Evolutionary conservation across 2,113 vertebrate species (phyloP).

Genomic region (Pangasianodon hypophthalmus): DNA sequence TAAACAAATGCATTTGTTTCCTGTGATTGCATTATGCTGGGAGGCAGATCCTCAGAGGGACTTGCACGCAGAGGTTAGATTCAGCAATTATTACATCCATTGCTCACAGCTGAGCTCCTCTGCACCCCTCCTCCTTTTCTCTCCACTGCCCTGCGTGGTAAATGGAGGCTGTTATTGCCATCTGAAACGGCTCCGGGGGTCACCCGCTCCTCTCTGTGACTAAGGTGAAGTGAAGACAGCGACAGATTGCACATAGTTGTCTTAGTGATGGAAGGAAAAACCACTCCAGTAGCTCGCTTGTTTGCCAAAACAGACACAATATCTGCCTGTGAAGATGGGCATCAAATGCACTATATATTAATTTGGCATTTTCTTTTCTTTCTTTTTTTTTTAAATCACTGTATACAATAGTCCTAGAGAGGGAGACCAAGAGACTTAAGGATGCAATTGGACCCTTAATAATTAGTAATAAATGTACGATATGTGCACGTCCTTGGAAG

Average conservation of each 20-base stretch:
- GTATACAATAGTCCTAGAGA: background rate
- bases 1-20: conserved; percentile 39
- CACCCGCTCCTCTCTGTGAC: background rate
- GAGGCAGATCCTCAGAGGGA: conserved; percentile 18
- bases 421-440: background rate
- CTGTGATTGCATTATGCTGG: conserved; percentile 35
- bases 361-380: background rate
- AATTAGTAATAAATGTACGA: background rate
- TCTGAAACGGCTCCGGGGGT: conserved; percentile 15
- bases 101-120: conserved; percentile 39
- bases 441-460: background rate
- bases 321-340: background rate
- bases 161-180: conserved; percentile 30
- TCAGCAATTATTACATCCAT: conserved; percentile 33
- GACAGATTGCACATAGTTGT: background rate
- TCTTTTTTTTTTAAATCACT: background rate
- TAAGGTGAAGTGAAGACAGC: background rate
- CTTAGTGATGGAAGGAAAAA: background rate
- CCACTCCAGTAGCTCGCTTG: background rate
- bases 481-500: background rate
- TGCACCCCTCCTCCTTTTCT: background rate
- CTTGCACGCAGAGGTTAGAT: conserved; percentile 3
- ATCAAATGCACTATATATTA: conserved; percentile 30
- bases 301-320: background rate
- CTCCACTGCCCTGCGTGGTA: background rate